Conservation (phyloP, 2,797 vertebrate species). For the Halcyon chelicuti region DNA sequence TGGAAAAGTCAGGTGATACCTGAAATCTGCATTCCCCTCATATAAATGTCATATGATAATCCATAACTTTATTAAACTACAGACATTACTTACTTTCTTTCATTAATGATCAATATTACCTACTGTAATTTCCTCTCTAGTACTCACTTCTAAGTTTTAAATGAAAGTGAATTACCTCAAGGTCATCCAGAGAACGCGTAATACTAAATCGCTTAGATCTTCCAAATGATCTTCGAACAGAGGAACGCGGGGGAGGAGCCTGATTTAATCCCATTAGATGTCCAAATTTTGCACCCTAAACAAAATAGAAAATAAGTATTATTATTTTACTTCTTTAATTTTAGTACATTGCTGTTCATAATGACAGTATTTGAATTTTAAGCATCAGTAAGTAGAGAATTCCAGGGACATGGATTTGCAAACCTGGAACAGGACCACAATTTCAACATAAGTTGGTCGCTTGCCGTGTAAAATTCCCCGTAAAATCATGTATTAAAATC, state of each 20-base stretch:
- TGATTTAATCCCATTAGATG: slow-evolving; percentile 85
- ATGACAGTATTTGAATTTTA: not conserved
- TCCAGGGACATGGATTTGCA: not conserved
- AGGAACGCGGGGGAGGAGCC: slow-evolving; percentile 82
- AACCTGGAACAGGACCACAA: not conserved
- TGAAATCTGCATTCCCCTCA: not conserved
- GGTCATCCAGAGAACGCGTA: slow-evolving; percentile 94
- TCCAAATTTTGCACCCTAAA: slow-evolving; percentile 86
- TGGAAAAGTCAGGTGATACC: not conserved
- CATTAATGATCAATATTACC: not conserved
- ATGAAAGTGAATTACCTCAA: slow-evolving; percentile 85
- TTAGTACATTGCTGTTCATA: not conserved
- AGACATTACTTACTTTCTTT: not conserved
- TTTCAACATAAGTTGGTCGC: not conserved
- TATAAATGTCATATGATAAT: not conserved
- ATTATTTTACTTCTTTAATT: not conserved
- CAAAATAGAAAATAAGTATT: not conserved
- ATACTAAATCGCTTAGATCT: slow-evolving; percentile 91
- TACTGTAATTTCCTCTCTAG: not conserved
- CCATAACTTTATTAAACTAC: not conserved
- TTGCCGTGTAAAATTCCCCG: not conserved
- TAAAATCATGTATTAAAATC: not conserved
- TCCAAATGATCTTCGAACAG: slow-evolving; percentile 89
- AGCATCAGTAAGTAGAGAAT: not conserved
- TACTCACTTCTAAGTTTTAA: not conserved